Evolutionary conservation across 2,113 vertebrate species (phyloP), one percentile per base, ranked within the genome.

Genomic region (Lamprotornis superbus): DNA sequence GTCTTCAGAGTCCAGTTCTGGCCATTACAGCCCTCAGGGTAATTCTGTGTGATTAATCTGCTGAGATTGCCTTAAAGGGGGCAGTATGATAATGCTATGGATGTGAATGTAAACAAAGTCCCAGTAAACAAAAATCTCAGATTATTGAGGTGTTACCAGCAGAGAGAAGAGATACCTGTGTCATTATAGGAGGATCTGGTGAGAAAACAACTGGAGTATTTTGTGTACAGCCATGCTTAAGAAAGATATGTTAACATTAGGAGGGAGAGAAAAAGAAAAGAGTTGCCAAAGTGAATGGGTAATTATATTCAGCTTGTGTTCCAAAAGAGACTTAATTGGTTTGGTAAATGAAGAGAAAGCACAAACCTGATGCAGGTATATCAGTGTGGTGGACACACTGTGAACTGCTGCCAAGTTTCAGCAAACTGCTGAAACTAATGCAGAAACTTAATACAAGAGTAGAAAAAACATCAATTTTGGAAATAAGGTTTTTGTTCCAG

Each of bases 351-450:
- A 40, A 81, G 15, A 42, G 20, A 78, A 23, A 74, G 18, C 24
- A 52, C 14, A 67, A 4, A 0, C 12, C 2, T 47, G 47, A 49
- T 87, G 24, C 9, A 19, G 27, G 20, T 63, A 1, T 7, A 2
- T 42, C 39, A 55, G 52, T 27, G 21, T 71, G 30, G 31, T 68
- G 64, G 31, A 44, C 44, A 14, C 21, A 10, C 10, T 0, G 0
- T 19, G 44, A 20, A 44, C 15, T 44, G 44, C 42, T 44, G 42
- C 18, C 16, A 44, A 44, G 42, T 44, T 44, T 44, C 24, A 25
- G 24, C 24, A 50, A 11, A n/a, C 64, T 59, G 47, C 73, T 24
- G 47, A 81, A 89, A 75, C 44, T 47, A 64, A 27, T 9, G 35
- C 33, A 31, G 6, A 17, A 69, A 46, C 18, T 14, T 37, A 15